Evolutionary conservation across 2,797 vertebrate species (phyloP).

Genomic region (Anguilla anguilla): DNA sequence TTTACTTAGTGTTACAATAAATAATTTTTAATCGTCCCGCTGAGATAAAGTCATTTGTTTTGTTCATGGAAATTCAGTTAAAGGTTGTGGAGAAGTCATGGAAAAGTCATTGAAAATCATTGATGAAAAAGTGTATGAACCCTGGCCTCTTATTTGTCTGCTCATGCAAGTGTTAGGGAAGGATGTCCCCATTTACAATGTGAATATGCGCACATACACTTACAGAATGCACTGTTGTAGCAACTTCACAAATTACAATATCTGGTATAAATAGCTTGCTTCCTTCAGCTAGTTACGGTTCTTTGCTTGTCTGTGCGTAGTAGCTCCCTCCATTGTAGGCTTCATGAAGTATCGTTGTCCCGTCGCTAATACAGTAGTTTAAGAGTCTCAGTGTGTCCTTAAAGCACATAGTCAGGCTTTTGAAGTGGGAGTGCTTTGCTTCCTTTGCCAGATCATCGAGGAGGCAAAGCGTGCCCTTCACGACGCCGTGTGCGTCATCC

Average conservation of each 20-base stretch:
- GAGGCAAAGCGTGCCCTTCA: slow-evolving; percentile 96
- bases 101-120: too few species aligned
- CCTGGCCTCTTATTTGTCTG: neutral
- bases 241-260: neutral
- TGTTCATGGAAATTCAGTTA: too few species aligned
- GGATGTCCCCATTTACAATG: neutral
- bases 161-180: neutral
- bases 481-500: slow-evolving; percentile 94
- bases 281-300: neutral
- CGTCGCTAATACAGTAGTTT: neutral
- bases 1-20: too few species aligned
- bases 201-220: neutral
- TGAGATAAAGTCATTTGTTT: too few species aligned
- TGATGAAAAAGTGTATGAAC: too few species aligned
- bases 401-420: neutral
- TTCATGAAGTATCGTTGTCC: neutral
- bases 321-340: neutral
- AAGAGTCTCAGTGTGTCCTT: neutral
- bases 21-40: too few species aligned
- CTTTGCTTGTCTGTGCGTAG: neutral
- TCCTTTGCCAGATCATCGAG: slow-evolving; percentile 85
- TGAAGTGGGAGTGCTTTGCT: neutral
- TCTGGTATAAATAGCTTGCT: neutral
- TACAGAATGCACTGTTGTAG: neutral
- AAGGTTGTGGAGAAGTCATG: too few species aligned